Base-by-base conservation (phyloP, 2,797 vertebrate species). In the Coregonus ussuriensis region DNA sequence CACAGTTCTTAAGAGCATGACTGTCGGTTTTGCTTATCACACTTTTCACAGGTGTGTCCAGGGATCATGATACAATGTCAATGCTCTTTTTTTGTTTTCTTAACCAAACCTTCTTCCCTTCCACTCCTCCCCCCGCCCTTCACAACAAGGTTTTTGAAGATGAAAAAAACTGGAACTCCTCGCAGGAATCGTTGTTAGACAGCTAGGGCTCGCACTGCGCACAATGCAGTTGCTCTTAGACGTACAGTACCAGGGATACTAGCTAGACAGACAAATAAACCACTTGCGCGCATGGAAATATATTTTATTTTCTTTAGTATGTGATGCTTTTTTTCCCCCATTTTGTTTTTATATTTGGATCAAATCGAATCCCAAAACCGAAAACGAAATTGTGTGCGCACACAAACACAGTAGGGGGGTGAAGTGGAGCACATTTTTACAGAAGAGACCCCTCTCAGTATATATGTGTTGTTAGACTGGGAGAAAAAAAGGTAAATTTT, bases 181-280 rank as follows among this genome's bases (percentile, higher is more conserved):
- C 79, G 81, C 91, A 87, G 85, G 86, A 94, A 78, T 86, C 91
- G 87, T 79, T 86, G 56, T 86, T 93, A 95, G 94, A 89, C 84
- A 97, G 96, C 85, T 89, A 97, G 96, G 96, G 95, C 79, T 79
- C 78, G 93, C 93, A 92, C 96, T 97, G 96, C 96, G 96, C 96
- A 96, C 96, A 97, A 97, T 97, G 96, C 96, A 97, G 96, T 92
- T 92, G 93, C 94, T 89, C 75, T 90, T 97, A 97, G 96, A 95
- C 91, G 88, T 93, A 93, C 92, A 96, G 94, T 94, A 88, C 79
- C 93, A 93, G 96, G 95, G 91, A 90, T 91, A 91, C 92, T 94
- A 97, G 96, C 83, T 88, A 97, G 96, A 93, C 84, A 95, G 94
- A 84, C 83, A 84, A 90, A 63, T 89, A 82, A 56, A 72, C 78